A percentile compares a stretch with the other conserved stretches of the same genome.
These are phyloP conservation scores for Coenonympha glycerion DNA, from an alignment of 2,888 invertebrate genomes.

Conservation along the genomic window DNA sequence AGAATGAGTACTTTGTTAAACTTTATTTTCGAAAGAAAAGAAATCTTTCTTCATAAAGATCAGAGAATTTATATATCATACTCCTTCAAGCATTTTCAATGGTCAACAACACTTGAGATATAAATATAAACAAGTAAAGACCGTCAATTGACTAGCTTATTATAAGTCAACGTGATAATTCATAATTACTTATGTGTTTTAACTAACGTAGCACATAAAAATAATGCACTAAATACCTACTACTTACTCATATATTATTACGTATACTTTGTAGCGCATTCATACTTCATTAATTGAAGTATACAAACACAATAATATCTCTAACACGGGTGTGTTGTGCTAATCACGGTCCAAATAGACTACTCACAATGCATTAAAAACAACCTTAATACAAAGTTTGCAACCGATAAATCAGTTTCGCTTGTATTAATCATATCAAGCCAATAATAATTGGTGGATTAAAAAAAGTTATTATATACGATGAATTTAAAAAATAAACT, in stretches of 20 bases:
- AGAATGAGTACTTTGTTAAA: too few relatives aligned
- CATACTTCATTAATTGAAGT: neutral
- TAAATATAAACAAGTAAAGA: neutral
- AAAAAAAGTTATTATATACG: neutral
- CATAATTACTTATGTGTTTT: slow-evolving; percentile 5
- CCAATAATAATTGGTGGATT: slow-evolving; percentile 8
- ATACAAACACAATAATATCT: neutral
- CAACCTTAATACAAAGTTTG: slow-evolving; percentile 18
- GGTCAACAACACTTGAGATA: neutral
- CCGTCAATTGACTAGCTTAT: neutral
- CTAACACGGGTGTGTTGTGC: neutral
- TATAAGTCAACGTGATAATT: neutral
- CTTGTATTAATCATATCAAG: slow-evolving; percentile 14
- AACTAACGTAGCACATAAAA: neutral
- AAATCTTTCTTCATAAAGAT: too few relatives aligned
- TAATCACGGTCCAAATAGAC: slow-evolving; percentile 13
- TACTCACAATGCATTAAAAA: slow-evolving; percentile 19
- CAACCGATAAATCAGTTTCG: slow-evolving; percentile 12
- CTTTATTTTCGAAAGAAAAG: too few relatives aligned
- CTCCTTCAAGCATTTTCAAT: slow-evolving; percentile 3
- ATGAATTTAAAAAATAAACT: slow-evolving; percentile 7
- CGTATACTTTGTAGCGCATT: neutral
- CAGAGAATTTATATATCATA: too few relatives aligned
- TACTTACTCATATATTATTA: too few relatives aligned
- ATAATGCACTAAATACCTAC: too few relatives aligned